Evolutionary conservation across 92 coral and sea anemone species (phyloP).

Genomic region (Palythoa grandiflora): DNA sequence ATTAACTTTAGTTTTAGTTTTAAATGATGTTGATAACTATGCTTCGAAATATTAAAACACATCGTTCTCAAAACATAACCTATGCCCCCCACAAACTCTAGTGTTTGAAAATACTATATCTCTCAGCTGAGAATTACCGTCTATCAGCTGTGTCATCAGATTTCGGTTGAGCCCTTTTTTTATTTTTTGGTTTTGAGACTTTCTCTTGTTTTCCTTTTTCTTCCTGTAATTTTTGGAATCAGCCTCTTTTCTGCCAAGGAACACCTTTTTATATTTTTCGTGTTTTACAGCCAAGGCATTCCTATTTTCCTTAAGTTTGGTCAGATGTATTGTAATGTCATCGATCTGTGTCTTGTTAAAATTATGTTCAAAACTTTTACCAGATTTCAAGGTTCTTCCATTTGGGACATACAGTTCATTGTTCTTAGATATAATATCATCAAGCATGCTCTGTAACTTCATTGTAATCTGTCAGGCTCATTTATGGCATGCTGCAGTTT

Average conservation of each 20-base stretch:
- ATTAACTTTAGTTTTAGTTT: constrained; percentile 5
- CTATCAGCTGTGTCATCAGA: no score
- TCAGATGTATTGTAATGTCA: constrained; percentile 8
- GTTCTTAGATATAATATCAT: no score
- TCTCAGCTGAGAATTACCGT: no score
- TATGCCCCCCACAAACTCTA: not conserved
- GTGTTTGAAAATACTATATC: no score
- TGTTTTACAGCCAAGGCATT: constrained; percentile 17
- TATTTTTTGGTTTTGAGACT: no score
- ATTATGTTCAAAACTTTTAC: not conserved
- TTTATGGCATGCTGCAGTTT: constrained; percentile 5
- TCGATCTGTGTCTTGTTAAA: constrained; percentile 12
- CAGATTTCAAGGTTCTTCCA: constrained; percentile 2
- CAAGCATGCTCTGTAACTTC: constrained; percentile 2
- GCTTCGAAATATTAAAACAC: no score
- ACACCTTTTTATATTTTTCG: not conserved
- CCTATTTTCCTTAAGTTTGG: constrained; percentile 4
- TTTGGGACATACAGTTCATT: not conserved
- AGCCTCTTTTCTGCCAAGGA: not conserved
- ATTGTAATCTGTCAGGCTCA: not conserved
- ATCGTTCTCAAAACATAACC: constrained; percentile 22
- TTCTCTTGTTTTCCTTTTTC: no score
- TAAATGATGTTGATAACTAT: no score
- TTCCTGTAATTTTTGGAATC: not conserved
- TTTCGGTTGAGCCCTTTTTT: not conserved